phyloP scores from a whole-genome alignment of 1,140 invertebrate genomes.

The Megalopta genalis region DNA sequence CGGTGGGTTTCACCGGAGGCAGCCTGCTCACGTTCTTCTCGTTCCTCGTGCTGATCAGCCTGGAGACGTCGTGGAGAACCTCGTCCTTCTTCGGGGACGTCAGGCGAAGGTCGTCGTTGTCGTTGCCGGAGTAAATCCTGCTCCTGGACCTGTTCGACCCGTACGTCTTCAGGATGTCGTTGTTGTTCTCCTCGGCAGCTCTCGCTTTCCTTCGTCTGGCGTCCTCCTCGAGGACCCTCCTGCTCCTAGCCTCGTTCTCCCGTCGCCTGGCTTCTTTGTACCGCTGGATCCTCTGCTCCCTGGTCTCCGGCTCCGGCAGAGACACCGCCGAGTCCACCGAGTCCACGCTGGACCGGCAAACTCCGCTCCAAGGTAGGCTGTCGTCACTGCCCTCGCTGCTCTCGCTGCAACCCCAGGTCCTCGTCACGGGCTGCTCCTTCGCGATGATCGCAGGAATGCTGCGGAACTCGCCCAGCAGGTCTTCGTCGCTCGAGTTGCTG shows the following conservation, averaged over 20 bases:
- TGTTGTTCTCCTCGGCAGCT: constrained; percentile 70
- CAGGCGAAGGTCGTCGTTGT: constrained; percentile 37
- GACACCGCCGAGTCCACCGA: constrained; percentile 64
- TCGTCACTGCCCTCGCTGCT: constrained; percentile 79
- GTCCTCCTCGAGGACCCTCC: constrained; percentile 74
- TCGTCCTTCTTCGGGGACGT: constrained; percentile 41
- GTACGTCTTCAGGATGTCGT: constrained; percentile 55
- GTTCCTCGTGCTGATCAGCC: constrained; percentile 13
- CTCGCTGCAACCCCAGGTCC: constrained; percentile 76
- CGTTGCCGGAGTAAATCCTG: constrained; percentile 49
- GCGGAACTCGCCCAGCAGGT: constrained; percentile 70
- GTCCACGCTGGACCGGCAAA: constrained; percentile 67
- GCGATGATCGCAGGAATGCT: constrained; percentile 60
- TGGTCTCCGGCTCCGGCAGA: constrained; percentile 68
- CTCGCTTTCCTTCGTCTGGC: constrained; percentile 67
- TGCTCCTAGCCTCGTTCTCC: constrained; percentile 75
- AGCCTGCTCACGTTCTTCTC: constrained; percentile 47
- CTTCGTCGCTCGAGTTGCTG: constrained; percentile 78
- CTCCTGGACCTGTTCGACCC: constrained; percentile 40
- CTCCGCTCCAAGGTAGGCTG: constrained; percentile 73
- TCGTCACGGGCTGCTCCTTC: constrained; percentile 52
- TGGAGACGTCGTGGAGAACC: not conserved
- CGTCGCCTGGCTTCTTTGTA: constrained; percentile 76
- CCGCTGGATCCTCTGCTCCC: constrained; percentile 75
- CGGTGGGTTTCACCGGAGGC: constrained; percentile 56